Evolutionary conservation across 1,140 invertebrate genomes (phyloP).

Genomic region (Sweltsa coloradensis): DNA sequence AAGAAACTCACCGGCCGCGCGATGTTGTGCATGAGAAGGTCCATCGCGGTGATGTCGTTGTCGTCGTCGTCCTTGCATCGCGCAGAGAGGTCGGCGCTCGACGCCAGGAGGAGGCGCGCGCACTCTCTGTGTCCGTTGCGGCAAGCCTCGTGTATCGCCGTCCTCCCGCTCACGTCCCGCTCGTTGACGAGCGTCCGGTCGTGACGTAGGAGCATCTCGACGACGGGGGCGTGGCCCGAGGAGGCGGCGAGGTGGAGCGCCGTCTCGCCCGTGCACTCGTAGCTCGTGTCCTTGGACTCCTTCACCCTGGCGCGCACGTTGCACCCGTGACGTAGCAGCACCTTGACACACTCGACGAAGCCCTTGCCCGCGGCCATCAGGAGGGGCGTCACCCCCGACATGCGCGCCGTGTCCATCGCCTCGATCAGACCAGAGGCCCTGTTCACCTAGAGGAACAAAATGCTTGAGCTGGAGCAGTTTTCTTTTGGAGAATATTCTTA

Average conservation of each 20-base stretch:
- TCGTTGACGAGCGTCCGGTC: constrained; percentile 28
- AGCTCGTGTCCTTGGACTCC: neutral
- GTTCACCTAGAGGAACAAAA: too few relatives aligned
- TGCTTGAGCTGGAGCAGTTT: too few relatives aligned
- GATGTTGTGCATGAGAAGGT: constrained; percentile 35
- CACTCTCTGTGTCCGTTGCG: constrained; percentile 40
- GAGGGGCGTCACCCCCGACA: constrained; percentile 41
- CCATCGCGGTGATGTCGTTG: constrained; percentile 28
- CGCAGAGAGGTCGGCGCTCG: constrained; percentile 44
- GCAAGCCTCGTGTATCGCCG: constrained; percentile 46
- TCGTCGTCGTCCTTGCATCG: constrained; percentile 38
- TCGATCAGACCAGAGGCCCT: constrained; percentile 28
- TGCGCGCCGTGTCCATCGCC: constrained; percentile 21
- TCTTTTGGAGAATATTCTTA: too few relatives aligned
- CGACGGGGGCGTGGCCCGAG: constrained; percentile 33
- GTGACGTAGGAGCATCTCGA: constrained; percentile 34
- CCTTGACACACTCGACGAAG: constrained; percentile 43
- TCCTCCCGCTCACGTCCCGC: constrained; percentile 38
- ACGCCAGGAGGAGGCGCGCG: constrained; percentile 38
- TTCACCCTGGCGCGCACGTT: constrained; percentile 24
- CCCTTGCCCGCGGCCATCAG: constrained; percentile 56
- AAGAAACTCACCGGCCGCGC: constrained; percentile 36
- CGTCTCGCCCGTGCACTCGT: constrained; percentile 35
- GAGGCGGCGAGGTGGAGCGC: constrained; percentile 46
- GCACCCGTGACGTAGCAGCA: constrained; percentile 44